phyloP scores from a whole-genome alignment of 2,888 invertebrate genomes.

The Microctonus hyperodae region DNA sequence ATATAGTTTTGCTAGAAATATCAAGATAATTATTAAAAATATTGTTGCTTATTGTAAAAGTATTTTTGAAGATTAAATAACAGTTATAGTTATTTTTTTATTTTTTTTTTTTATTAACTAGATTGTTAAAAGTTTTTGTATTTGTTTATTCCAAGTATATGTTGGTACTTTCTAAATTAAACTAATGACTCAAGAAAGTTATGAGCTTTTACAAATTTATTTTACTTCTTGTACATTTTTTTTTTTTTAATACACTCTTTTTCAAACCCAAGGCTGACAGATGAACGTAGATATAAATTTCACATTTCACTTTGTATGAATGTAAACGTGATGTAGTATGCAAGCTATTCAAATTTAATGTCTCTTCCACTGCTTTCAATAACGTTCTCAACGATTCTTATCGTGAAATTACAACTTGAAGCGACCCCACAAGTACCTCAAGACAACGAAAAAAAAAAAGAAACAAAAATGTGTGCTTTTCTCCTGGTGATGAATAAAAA shows the following conservation, averaged over 20 bases:
- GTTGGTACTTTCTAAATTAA: not conserved
- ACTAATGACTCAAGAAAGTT: slow-evolving; percentile 3
- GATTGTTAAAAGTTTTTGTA: not conserved
- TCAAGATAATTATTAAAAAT: not conserved
- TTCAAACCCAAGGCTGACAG: slow-evolving; percentile 18
- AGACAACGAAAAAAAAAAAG: not conserved
- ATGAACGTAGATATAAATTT: slow-evolving; percentile 19
- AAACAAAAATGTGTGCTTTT: slow-evolving; percentile 4
- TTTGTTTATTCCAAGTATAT: not conserved
- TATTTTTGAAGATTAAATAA: not conserved
- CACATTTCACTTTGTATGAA: slow-evolving; percentile 20
- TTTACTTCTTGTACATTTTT: slow-evolving; percentile 3
- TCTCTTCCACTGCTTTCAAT: slow-evolving; percentile 35
- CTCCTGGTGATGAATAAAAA: slow-evolving; percentile 23
- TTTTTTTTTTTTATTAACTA: not conserved
- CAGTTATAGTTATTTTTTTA: not conserved
- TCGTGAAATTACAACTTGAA: slow-evolving; percentile 43
- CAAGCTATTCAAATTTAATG: slow-evolving; percentile 51
- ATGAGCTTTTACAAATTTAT: slow-evolving; percentile 17
- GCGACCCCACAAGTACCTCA: slow-evolving; percentile 34
- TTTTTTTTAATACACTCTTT: slow-evolving; percentile 13
- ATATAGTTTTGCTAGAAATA: not conserved
- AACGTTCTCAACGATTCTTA: slow-evolving; percentile 43
- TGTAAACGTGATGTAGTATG: slow-evolving; percentile 33
- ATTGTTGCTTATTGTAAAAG: not conserved